A percentile compares a stretch with the other conserved stretches of the same genome.
phyloP scores from a whole-genome alignment of 1,140 invertebrate species.

The Drosophila tristis region DNA sequence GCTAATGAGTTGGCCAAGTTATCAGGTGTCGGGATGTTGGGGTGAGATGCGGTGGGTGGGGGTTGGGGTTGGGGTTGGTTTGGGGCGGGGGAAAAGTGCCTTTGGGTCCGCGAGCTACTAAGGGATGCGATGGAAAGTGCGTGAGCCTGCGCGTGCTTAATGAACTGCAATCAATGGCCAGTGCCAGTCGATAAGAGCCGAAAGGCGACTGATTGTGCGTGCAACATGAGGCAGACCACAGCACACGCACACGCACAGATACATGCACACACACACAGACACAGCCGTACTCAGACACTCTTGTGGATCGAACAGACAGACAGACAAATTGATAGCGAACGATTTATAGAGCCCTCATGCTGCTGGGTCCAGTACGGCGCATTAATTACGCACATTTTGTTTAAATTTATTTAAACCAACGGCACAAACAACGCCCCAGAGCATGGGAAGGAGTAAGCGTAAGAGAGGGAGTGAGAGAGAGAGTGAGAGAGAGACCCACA shows the following conservation, averaged over 20 bases:
- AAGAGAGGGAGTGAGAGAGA: not conserved
- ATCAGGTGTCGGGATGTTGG: conserved; percentile 30
- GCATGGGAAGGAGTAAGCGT: no score
- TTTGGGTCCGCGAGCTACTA: conserved; percentile 6
- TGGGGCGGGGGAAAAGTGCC: not conserved
- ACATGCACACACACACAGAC: conserved; percentile 22
- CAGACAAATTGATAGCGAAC: conserved; percentile 30
- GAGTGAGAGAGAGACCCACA: not conserved
- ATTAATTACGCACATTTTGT: conserved; percentile 75
- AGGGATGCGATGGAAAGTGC: conserved; percentile 33
- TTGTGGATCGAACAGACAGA: not conserved
- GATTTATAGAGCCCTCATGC: conserved; percentile 52
- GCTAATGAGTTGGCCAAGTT: conserved; percentile 64
- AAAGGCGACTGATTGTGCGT: conserved; percentile 67
- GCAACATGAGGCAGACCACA: conserved; percentile 62
- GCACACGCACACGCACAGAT: conserved; percentile 30
- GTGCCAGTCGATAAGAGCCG: conserved; percentile 67
- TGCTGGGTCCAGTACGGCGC: conserved; percentile 40
- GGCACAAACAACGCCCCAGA: conserved; percentile 3
- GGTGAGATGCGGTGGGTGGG: conserved; percentile 28
- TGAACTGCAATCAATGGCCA: conserved; percentile 78
- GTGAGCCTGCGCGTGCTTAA: conserved; percentile 70
- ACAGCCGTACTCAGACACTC: conserved; percentile 5
- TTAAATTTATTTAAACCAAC: conserved; percentile 72
- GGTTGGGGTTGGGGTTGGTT: conserved; percentile 5